A percentile compares a stretch with the other conserved stretches of the same genome.
phyloP scores from a whole-genome alignment of 2,888 invertebrate species.

The Gerris lacustris region DNA sequence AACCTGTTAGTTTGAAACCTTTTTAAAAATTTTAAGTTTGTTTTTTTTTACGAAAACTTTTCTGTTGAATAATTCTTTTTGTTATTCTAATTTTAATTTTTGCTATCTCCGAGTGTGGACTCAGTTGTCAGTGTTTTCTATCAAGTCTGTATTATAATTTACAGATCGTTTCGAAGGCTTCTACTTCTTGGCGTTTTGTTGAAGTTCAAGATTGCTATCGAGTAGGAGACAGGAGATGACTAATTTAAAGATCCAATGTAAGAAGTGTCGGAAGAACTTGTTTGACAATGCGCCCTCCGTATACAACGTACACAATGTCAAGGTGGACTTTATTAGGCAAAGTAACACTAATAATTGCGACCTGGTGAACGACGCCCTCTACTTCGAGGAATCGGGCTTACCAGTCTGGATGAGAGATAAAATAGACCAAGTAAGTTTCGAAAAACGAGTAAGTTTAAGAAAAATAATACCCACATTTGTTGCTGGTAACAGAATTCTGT shows the following conservation, averaged over 20 bases:
- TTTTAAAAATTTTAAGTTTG: too few relatives aligned
- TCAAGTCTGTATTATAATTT: too few relatives aligned
- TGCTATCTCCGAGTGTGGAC: too few relatives aligned
- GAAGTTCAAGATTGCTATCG: too few relatives aligned
- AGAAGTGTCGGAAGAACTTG: conserved; percentile 28
- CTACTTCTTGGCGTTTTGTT: too few relatives aligned
- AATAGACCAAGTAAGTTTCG: conserved; percentile 40
- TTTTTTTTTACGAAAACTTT: too few relatives aligned
- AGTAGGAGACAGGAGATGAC: conserved; percentile 11
- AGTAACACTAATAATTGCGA: conserved; percentile 26
- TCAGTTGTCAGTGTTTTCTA: too few relatives aligned
- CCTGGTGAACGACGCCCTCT: conserved; percentile 35
- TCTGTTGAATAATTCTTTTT: too few relatives aligned
- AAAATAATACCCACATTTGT: background rate
- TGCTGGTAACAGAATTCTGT: too few relatives aligned
- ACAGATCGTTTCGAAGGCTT: too few relatives aligned
- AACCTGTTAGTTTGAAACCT: too few relatives aligned
- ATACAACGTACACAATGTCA: conserved; percentile 18
- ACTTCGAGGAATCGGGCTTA: conserved; percentile 44
- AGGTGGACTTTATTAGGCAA: conserved; percentile 8
- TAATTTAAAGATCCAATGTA: conserved; percentile 27
- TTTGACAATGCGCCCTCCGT: conserved; percentile 17
- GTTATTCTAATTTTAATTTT: too few relatives aligned
- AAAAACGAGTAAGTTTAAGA: background rate
- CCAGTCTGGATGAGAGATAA: conserved; percentile 46